Evolutionary conservation across 2,113 vertebrate species (phyloP).

Genomic region (Paradisaea rubra): DNA sequence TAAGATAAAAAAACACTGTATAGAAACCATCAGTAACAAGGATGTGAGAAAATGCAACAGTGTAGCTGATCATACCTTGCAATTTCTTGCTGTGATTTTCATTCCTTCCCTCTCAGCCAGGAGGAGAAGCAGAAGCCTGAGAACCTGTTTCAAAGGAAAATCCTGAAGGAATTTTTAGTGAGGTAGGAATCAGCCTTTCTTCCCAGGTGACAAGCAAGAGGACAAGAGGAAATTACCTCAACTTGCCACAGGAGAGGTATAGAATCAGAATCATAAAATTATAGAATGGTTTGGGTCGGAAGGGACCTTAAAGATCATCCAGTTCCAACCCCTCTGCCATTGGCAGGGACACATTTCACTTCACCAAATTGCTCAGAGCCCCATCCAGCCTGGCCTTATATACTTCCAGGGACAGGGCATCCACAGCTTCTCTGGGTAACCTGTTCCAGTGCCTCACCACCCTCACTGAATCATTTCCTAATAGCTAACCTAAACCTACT

Average conservation of each 20-base stretch:
- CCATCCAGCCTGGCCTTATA: background rate
- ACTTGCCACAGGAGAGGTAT: background rate
- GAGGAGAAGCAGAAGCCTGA: background rate
- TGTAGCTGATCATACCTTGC: background rate
- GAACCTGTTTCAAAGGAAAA: background rate
- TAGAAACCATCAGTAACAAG: background rate
- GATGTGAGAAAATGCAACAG: background rate
- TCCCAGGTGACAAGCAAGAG: fast-evolving
- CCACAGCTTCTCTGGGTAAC: background rate
- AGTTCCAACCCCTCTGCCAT: background rate
- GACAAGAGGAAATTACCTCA: background rate
- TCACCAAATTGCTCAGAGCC: background rate
- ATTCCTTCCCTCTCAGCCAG: background rate
- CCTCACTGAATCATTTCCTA: background rate
- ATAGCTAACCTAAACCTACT: background rate
- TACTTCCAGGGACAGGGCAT: background rate
- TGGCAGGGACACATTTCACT: background rate
- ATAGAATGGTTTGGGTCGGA: background rate
- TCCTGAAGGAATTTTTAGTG: background rate
- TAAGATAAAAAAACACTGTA: background rate
- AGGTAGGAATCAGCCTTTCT: background rate
- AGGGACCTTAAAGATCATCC: background rate
- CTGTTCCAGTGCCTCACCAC: background rate
- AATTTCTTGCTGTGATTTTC: background rate
- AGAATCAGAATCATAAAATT: background rate